Base-by-base conservation (phyloP, 2,888 invertebrate genomes). In the Tetramorium bicarinatum region DNA sequence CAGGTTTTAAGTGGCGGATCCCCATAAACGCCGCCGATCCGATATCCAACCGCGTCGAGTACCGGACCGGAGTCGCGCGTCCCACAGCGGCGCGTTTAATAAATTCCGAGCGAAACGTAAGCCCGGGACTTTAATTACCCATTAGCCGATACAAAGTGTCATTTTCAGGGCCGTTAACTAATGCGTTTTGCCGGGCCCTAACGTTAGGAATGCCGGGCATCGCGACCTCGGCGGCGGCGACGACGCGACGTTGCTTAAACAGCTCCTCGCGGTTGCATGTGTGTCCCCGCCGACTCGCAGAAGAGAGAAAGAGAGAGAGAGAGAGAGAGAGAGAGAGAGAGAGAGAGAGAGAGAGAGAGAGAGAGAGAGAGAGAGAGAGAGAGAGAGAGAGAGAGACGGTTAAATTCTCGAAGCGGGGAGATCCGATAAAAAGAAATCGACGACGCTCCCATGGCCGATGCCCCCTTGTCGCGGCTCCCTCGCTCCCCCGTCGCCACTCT, bases 131-230 rank as follows among this genome's bases (percentile, higher is more conserved):
- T 93, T 93, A 93, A 93, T 92, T 92, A 91, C 88, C 93, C 93
- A 93, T 93, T 93, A 93, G 91, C 89, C 89, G 91, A 90, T 91
- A 89, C 89, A 90, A 92, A 93, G 92, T 92, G 93, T 93, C 92
- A 92, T 93, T 92, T 92, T 91, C 91, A 90, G 88, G 89, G 88
- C 88, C 91, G 91, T 91, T 91, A 91, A 92, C 88, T 88, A 91
- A 91, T 91, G 91, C 90, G 88, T 88, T 88, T 66, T 87, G 82
- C 85, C 80, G 84, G 84, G 86, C 85, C 86, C 86, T 87, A 88
- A 88, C 85, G 86, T 84, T 88, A 87, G 88, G 90, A 88, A 90
- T 90, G 87, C 13, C 71, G 71, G 67, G 80, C 74, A 87, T 83
- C 86, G 83, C 77, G 72, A 29, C 38, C 21, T 54, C 56, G 54